Conservation (phyloP, 2,888 invertebrate genomes). For the Melikaiella ostensackeni region DNA sequence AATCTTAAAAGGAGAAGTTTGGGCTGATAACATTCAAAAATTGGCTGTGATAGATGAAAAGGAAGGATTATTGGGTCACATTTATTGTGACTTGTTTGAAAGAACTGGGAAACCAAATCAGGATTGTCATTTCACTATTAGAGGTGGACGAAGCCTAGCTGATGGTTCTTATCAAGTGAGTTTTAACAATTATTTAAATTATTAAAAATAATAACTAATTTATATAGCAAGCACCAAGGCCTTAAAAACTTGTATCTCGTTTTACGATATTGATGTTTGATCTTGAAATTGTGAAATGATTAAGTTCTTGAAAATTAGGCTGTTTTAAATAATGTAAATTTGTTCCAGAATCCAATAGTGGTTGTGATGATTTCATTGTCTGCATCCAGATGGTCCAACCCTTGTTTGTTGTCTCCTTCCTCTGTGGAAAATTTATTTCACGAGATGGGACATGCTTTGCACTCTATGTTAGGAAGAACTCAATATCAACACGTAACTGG, state of each 20-base stretch:
- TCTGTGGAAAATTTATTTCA: constrained; percentile 98
- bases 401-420: constrained; percentile 88
- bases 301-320: background rate
- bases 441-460: constrained; percentile 99
- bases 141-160: constrained; percentile 89
- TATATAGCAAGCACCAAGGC: too few relatives aligned
- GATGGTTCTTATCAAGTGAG: constrained; percentile 90
- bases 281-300: background rate
- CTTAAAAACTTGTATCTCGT: background rate
- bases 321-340: constrained; percentile 4
- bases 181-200: constrained; percentile 1
- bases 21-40: constrained; percentile 94
- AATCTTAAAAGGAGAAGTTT: constrained; percentile 85
- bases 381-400: constrained; percentile 85
- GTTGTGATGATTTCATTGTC: constrained; percentile 94
- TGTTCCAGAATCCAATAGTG: constrained; percentile 88
- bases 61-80: constrained; percentile 92
- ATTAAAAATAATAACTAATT: too few relatives aligned
- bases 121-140: constrained; percentile 99
- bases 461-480: constrained; percentile 98
- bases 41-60: constrained; percentile 91
- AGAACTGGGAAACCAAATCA: constrained; percentile 94
- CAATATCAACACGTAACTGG: constrained; percentile 98
- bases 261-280: too few relatives aligned
- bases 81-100: constrained; percentile 98